Conservation (phyloP, 1,140 invertebrate genomes). For the Augochlora pura region DNA sequence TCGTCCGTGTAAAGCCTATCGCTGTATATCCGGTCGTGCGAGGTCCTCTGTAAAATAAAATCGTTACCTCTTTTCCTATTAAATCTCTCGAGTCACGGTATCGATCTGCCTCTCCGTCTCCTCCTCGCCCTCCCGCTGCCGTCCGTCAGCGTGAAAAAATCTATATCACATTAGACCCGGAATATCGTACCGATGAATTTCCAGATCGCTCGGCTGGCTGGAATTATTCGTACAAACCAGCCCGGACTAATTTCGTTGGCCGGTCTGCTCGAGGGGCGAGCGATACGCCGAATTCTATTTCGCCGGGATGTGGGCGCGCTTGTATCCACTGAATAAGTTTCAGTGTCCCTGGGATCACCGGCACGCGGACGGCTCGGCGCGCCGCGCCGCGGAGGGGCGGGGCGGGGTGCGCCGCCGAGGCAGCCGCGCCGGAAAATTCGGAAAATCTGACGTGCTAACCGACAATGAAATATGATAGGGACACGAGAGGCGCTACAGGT, state of each 20-base stretch:
- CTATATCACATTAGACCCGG: neutral
- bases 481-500: too few relatives aligned
- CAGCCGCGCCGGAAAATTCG: neutral
- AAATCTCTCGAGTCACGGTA: slow-evolving; percentile 18
- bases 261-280: neutral
- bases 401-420: neutral
- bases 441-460: neutral
- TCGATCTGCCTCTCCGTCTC: neutral
- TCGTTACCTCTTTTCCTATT: slow-evolving; percentile 37
- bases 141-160: neutral
- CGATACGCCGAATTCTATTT: slow-evolving; percentile 2
- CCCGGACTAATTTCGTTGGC: neutral
- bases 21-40: slow-evolving; percentile 9
- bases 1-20: slow-evolving; percentile 21
- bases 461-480: neutral
- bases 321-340: slow-evolving; percentile 6
- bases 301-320: neutral
- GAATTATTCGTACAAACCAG: neutral
- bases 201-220: neutral
- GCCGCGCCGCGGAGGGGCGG: neutral
- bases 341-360: neutral
- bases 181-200: neutral
- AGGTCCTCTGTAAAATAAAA: slow-evolving; percentile 30
- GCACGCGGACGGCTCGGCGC: neutral
- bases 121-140: neutral